Evolutionary conservation across 2,797 vertebrate species (phyloP).

Genomic region (Rhodeus uyekii): DNA sequence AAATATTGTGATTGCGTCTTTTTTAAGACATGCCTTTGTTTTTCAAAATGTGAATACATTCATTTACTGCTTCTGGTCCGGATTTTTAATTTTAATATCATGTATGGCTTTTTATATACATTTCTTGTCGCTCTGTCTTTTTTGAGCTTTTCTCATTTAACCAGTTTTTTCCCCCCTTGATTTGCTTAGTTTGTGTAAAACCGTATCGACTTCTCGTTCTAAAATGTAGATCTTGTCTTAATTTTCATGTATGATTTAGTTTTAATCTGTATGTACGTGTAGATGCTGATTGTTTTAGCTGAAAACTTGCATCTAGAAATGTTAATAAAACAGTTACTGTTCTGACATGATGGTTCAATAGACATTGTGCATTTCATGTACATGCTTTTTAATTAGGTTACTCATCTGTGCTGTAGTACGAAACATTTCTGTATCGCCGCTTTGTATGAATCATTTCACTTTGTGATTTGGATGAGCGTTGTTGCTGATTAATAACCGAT

Average conservation of each 20-base stretch:
- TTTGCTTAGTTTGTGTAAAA: constrained; percentile 19
- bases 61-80: not conserved
- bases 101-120: constrained; percentile 22
- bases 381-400: not conserved
- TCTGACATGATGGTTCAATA: constrained; percentile 11
- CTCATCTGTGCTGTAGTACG: constrained; percentile 17
- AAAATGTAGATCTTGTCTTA: constrained; percentile 13
- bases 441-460: constrained; percentile 33
- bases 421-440: constrained; percentile 23
- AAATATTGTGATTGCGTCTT: constrained; percentile 12
- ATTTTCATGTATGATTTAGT: constrained; percentile 39
- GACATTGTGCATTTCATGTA: constrained; percentile 17
- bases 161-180: not conserved
- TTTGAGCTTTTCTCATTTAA: not conserved
- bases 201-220: not conserved
- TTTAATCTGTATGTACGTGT: constrained; percentile 47
- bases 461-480: constrained; percentile 22
- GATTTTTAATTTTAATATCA: constrained; percentile 1
- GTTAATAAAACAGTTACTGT: constrained; percentile 27
- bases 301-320: constrained; percentile 45
- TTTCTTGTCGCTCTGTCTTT: not conserved
- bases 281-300: constrained; percentile 48
- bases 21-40: constrained; percentile 4
- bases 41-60: constrained; percentile 36
- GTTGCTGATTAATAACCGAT: constrained; percentile 20